Percentiles rank a stretch among this genome's conserved stretches.
phyloP scores from a whole-genome alignment of 2,797 vertebrate genomes.

The Gadopsis bispinosus region DNA sequence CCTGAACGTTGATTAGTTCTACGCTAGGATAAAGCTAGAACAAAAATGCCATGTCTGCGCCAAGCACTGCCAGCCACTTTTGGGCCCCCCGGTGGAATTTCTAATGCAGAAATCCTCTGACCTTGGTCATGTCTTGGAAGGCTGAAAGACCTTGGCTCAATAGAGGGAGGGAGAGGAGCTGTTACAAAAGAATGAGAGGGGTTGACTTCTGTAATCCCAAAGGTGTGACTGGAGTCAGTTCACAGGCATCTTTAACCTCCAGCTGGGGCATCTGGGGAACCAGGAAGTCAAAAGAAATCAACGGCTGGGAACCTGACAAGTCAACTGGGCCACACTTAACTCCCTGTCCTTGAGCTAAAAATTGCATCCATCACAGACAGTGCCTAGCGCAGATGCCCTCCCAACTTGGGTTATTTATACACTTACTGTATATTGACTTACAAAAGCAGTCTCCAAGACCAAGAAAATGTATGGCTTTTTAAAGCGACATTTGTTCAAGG shows the following conservation, averaged over 20 bases:
- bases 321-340: slow-evolving; percentile 44
- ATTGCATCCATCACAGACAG: neutral
- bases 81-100: slow-evolving; percentile 59
- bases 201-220: slow-evolving; percentile 74
- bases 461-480: neutral
- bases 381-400: neutral
- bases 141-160: slow-evolving; percentile 27
- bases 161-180: neutral
- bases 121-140: slow-evolving; percentile 50
- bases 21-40: slow-evolving; percentile 17
- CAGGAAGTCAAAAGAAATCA: slow-evolving; percentile 66
- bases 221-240: slow-evolving; percentile 73
- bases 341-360: slow-evolving; percentile 14
- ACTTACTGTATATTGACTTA: neutral
- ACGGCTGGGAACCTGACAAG: slow-evolving; percentile 38
- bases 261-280: slow-evolving; percentile 37
- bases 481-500: neutral
- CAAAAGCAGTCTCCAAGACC: neutral
- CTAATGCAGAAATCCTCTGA: slow-evolving; percentile 58
- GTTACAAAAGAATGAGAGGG: slow-evolving; percentile 49
- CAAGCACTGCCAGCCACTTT: slow-evolving; percentile 40
- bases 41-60: slow-evolving; percentile 42
- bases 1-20: slow-evolving; percentile 37
- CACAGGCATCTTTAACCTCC: slow-evolving; percentile 65
- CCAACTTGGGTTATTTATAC: neutral